Evolutionary conservation across 2,797 vertebrate genomes (phyloP).

Genomic region (Anniella stebbinsi): DNA sequence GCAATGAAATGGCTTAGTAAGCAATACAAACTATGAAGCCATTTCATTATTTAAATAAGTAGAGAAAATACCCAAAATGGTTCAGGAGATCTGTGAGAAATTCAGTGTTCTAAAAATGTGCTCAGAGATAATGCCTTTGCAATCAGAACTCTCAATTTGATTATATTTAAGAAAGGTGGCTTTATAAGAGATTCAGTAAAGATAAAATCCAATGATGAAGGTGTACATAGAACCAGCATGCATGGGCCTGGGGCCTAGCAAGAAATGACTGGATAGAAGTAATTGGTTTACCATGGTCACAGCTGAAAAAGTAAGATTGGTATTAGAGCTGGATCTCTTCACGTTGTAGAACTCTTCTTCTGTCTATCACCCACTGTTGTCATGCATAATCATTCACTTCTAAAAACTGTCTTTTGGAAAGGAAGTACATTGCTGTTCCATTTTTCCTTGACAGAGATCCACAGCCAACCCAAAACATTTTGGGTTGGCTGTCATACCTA

Average conservation of each 20-base stretch:
- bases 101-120: background rate
- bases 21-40: background rate
- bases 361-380: background rate
- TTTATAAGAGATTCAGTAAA: background rate
- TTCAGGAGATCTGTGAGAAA: background rate
- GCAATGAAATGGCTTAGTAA: background rate
- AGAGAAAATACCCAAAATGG: background rate
- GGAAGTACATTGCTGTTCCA: too few relatives aligned
- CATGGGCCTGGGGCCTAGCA: constrained; percentile 2
- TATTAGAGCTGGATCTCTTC: background rate
- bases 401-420: too few relatives aligned
- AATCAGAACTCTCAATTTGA: background rate
- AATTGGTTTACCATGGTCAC: background rate
- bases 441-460: background rate
- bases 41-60: background rate
- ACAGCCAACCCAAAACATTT: too few relatives aligned
- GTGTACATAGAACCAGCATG: background rate
- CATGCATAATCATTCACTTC: background rate
- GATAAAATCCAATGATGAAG: constrained; percentile 9
- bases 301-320: background rate
- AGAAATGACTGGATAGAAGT: constrained; percentile 3
- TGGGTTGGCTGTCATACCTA: too few relatives aligned
- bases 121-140: background rate
- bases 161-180: constrained; percentile 10
- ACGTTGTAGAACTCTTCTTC: background rate